Conservation (phyloP, 2,888 invertebrate species). For the Machimus rusticus region DNA sequence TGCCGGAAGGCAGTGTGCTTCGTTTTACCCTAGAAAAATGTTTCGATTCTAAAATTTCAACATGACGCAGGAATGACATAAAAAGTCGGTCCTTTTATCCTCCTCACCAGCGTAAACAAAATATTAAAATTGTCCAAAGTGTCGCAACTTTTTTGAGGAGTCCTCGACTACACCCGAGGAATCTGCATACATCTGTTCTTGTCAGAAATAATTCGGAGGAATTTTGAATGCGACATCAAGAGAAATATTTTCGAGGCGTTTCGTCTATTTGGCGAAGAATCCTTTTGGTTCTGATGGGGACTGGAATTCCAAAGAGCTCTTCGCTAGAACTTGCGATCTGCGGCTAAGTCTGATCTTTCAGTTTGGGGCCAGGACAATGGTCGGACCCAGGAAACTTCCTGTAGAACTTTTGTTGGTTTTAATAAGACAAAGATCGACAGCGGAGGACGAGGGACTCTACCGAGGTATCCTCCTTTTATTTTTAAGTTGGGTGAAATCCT, state of each 20-base stretch:
- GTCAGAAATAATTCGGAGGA: neutral
- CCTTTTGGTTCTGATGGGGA: neutral
- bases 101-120: neutral
- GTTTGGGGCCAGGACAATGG: neutral
- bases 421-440: neutral
- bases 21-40: neutral
- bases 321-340: neutral
- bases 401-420: neutral
- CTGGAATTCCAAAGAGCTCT: neutral
- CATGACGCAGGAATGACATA: neutral
- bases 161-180: neutral
- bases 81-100: neutral
- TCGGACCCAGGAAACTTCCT: neutral
- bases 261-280: neutral
- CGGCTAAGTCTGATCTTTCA: neutral
- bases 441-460: no score
- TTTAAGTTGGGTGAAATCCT: neutral
- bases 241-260: neutral
- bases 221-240: neutral
- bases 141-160: neutral
- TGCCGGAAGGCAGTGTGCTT: neutral
- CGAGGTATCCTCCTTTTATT: neutral
- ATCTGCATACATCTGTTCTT: neutral
- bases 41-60: neutral
- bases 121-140: neutral